Evolutionary conservation across 2,797 vertebrate species (phyloP), one percentile per base, ranked within the genome.

Genomic region (Anomalospiza imberbis): DNA sequence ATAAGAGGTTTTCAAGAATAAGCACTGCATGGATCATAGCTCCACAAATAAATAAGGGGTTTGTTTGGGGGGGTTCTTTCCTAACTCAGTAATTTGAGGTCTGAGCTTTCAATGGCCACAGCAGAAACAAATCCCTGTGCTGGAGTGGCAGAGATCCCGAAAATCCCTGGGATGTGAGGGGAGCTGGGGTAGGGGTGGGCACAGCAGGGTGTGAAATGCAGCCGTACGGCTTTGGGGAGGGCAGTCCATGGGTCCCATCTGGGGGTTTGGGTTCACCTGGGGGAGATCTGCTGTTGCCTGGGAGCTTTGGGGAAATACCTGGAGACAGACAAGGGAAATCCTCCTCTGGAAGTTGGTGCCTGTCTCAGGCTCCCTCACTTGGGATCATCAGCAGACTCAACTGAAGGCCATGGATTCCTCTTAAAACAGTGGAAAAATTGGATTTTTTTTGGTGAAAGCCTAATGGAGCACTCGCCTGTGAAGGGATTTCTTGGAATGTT

Each of bases 221-320:
- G 19, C 38, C 11, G 50, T 6, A 12, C 7, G 18, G 48, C 47
- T 76, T 28, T 40, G 75, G 83, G 72, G 17, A 28, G 34, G 40
- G 12, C 63, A 7, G 25, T 10, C 2, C 0, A 0, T 2, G 19
- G 7, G 12, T 40, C 62, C 53, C 57, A 4, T 10, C 13, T 0
- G 8, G 15, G 21, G 28, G 8, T n/a, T 77, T 32, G 74, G 42
- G 45, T 34, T 34, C 34, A 34, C 34, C 34, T 34, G 34, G 34
- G 34, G 34, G 34, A 34, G 34, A 34, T 34, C 34, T 34, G 34
- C 34, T 34, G 34, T 34, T 34, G 34, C 34, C 15, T 10, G 17
- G 32, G 51, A 45, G 31, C 4, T 61, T 45, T 36, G 38, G 55
- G 60, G 67, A 32, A 4, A 16, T 9, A 36, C 53, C 53, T 68